These are phyloP conservation scores for Diabrotica balteata DNA, from an alignment of 2,888 invertebrate genomes.

Conservation along the genomic window DNA sequence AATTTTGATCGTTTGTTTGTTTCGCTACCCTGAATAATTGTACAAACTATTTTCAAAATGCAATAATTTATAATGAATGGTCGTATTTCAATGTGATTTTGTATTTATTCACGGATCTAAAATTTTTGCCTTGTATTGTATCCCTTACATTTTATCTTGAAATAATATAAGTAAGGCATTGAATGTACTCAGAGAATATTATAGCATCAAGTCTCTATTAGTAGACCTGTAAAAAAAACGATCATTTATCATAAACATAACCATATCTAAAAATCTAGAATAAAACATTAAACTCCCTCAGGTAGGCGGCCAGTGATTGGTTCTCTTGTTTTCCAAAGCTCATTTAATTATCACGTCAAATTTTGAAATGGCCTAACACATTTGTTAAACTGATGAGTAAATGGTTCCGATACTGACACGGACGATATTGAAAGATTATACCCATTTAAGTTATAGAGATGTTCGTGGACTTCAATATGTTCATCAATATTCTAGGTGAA, in stretches of 20 bases:
- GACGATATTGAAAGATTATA: conserved; percentile 24
- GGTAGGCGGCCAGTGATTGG: conserved; percentile 15
- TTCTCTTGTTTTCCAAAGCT: conserved; percentile 15
- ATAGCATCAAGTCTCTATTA: no score
- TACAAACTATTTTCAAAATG: no score
- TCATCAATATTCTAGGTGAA: conserved; percentile 22
- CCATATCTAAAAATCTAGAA: not conserved
- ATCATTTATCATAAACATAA: not conserved
- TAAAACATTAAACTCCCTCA: not conserved
- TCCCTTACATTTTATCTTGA: no score
- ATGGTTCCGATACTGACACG: conserved; percentile 15
- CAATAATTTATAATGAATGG: no score
- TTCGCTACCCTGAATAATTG: no score
- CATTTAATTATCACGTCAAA: conserved; percentile 32
- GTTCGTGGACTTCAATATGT: conserved; percentile 21
- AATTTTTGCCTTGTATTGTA: no score
- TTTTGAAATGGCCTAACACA: conserved; percentile 24
- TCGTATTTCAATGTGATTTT: no score
- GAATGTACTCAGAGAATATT: no score
- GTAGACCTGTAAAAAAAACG: not conserved
- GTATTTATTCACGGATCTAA: no score
- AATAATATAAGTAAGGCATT: no score
- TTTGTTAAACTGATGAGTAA: conserved; percentile 28
- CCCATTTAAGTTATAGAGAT: conserved; percentile 20
- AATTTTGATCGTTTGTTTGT: no score